Percentiles rank a stretch among this genome's conserved stretches.
Evolutionary conservation across 2,797 vertebrate genomes (phyloP).

Genomic region (Catamblyrhynchus diadema): DNA sequence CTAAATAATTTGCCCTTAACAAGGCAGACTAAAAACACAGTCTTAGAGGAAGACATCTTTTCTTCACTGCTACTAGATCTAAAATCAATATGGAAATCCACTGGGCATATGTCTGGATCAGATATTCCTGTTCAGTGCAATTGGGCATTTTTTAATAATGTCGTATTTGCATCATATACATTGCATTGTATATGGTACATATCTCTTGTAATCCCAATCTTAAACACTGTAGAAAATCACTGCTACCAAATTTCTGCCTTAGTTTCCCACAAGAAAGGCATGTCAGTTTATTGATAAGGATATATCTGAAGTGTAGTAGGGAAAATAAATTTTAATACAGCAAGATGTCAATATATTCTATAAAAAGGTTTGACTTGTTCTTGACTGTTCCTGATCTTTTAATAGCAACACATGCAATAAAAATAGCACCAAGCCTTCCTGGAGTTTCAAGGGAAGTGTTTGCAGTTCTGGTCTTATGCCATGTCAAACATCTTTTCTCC

Average conservation of each 20-base stretch:
- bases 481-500: not conserved
- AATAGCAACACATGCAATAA: not conserved
- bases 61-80: not conserved
- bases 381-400: not conserved
- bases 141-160: not conserved
- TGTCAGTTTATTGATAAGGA: not conserved
- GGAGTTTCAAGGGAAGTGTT: not conserved
- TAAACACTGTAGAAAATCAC: not conserved
- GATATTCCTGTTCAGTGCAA: not conserved
- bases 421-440: not conserved
- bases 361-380: not conserved
- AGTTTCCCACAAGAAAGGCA: not conserved
- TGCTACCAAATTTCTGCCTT: not conserved
- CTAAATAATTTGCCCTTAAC: not conserved
- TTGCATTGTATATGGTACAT: not conserved
- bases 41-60: not conserved
- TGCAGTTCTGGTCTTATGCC: not conserved
- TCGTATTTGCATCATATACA: not conserved
- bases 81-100: not conserved
- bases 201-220: not conserved
- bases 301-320: not conserved
- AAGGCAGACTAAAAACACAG: not conserved
- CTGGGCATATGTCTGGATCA: not conserved
- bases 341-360: not conserved
- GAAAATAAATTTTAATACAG: not conserved